A percentile compares a stretch with the other conserved stretches of the same genome.
Evolutionary conservation across 2,113 vertebrate genomes (phyloP).

Genomic region (Archilochus colubris): DNA sequence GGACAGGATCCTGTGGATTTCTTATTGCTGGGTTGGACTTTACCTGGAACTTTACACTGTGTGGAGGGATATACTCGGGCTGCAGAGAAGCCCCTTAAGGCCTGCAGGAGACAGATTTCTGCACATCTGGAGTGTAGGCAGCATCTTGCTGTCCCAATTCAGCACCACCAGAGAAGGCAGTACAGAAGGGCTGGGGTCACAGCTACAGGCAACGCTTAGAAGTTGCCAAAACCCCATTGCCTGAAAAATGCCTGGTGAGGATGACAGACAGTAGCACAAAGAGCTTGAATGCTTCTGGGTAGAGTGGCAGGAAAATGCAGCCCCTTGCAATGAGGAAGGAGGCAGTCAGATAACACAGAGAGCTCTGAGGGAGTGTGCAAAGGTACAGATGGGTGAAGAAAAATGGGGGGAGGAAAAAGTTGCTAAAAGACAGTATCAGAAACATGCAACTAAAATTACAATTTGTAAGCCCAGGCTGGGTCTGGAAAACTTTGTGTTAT

Average conservation of each 20-base stretch:
- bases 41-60: rapidly evolving
- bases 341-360: rapidly evolving
- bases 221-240: background rate
- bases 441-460: background rate
- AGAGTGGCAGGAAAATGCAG: background rate
- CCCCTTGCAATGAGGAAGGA: background rate
- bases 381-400: background rate
- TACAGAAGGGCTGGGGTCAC: rapidly evolving
- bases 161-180: background rate
- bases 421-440: background rate
- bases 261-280: background rate
- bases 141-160: background rate
- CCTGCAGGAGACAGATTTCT: background rate
- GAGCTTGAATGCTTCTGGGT: background rate
- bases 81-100: background rate
- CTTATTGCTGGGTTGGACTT: background rate
- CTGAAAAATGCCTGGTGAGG: background rate
- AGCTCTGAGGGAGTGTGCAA: rapidly evolving
- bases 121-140: background rate
- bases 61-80: background rate
- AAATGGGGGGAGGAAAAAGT: background rate
- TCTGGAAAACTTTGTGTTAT: background rate
- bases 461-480: background rate
- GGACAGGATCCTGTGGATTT: background rate
- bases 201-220: background rate